Conservation (phyloP, 2,113 vertebrate species). For the Tympanuchus pallidicinctus region DNA sequence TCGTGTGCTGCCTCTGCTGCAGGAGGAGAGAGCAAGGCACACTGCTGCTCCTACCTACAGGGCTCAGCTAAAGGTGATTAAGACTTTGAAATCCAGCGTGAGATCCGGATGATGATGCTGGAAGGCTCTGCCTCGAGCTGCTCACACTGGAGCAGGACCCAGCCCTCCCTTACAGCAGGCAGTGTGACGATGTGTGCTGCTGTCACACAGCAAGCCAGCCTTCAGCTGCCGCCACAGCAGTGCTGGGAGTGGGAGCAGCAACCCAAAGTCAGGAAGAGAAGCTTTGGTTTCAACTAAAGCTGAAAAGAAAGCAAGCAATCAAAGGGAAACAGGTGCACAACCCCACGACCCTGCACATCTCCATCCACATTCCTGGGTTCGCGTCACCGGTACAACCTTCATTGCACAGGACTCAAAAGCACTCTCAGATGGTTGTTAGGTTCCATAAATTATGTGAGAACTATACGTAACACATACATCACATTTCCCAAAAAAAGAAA, state of each 20-base stretch:
- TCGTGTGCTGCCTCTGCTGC: background rate
- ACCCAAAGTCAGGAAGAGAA: conserved; percentile 66
- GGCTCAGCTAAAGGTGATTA: background rate
- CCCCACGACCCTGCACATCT: conserved; percentile 55
- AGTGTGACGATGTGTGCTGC: background rate
- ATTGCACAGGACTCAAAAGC: conserved; percentile 80
- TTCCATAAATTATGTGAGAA: conserved; percentile 91
- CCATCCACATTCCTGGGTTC: conserved; percentile 61
- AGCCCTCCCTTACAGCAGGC: conserved; percentile 24
- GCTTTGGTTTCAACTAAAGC: conserved; percentile 77
- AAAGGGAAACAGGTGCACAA: conserved; percentile 70
- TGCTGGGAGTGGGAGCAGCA: conserved; percentile 72
- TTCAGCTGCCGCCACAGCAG: conserved; percentile 27
- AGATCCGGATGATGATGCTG: background rate
- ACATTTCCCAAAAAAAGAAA: too few species aligned
- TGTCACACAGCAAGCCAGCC: background rate
- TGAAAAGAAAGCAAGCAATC: conserved; percentile 32
- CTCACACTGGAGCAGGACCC: background rate
- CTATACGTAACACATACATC: conserved; percentile 80
- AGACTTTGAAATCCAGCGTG: conserved; percentile 18
- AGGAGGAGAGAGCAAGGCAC: background rate
- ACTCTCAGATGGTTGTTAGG: conserved; percentile 78
- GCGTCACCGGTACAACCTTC: conserved; percentile 78
- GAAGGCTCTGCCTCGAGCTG: background rate
- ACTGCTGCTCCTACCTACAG: background rate